Conservation (phyloP, 2,797 vertebrate genomes). For the Coregonus sp. region DNA sequence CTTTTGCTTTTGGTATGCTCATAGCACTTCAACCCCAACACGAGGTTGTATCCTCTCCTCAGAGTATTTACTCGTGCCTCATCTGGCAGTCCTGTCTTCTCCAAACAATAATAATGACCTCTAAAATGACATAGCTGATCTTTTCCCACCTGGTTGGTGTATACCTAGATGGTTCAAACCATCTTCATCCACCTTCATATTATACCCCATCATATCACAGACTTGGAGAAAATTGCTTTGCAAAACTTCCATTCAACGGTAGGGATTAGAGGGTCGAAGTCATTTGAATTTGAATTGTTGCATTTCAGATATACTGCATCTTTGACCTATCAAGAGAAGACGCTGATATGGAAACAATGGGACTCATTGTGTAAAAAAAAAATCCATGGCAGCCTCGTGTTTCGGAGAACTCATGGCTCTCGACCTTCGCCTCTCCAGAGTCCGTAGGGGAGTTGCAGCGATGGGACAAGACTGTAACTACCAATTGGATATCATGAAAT, state of each 20-base stretch:
- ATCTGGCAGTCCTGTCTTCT: background rate
- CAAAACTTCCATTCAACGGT: background rate
- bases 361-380: background rate
- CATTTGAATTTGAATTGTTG: background rate
- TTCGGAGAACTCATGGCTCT: too few species aligned
- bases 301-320: background rate
- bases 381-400: background rate
- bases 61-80: background rate
- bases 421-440: too few species aligned
- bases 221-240: background rate
- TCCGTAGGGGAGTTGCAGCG: too few species aligned
- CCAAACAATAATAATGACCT: constrained; percentile 3
- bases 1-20: constrained; percentile 27
- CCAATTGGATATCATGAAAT: too few species aligned
- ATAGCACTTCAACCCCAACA: constrained; percentile 34
- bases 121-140: background rate
- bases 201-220: background rate
- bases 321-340: background rate
- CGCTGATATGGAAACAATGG: constrained; percentile 8
- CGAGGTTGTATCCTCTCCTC: constrained; percentile 3
- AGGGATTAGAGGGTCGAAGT: background rate
- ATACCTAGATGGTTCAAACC: background rate
- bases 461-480: too few species aligned
- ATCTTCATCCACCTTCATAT: constrained; percentile 1
- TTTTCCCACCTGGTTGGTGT: background rate